Percentiles rank a stretch among this genome's conserved stretches.
These are phyloP conservation scores for Mythimna albipuncta DNA, from an alignment of 2,888 invertebrate genomes.

Conservation along the genomic window DNA sequence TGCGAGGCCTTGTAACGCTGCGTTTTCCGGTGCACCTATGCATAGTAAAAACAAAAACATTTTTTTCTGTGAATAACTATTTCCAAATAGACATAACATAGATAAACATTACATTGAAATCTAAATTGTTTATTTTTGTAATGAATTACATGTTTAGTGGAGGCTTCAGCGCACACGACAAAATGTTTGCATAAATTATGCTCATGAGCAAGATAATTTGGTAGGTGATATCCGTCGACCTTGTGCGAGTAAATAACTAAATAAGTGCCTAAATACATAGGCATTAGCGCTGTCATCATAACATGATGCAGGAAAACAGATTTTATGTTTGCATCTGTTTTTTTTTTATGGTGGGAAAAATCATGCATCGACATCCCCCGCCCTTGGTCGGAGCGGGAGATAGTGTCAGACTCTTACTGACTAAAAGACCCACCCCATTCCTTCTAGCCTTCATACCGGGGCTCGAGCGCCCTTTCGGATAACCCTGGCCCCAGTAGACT, in stretches of 20 bases:
- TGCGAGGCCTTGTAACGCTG: too few relatives aligned
- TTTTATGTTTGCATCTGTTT: neutral
- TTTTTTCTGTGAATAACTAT: neutral
- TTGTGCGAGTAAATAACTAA: slow-evolving; percentile 52
- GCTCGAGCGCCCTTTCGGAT: too few relatives aligned
- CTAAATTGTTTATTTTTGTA: slow-evolving; percentile 14
- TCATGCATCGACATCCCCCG: too few relatives aligned
- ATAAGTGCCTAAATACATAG: slow-evolving; percentile 40
- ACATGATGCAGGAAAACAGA: slow-evolving; percentile 19
- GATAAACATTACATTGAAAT: slow-evolving; percentile 5
- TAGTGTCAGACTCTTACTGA: too few relatives aligned
- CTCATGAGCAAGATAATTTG: slow-evolving; percentile 45
- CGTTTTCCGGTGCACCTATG: too few relatives aligned
- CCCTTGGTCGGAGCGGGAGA: too few relatives aligned
- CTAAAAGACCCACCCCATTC: too few relatives aligned
- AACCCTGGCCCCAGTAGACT: too few relatives aligned
- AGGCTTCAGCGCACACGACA: slow-evolving; percentile 42
- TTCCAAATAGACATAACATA: neutral
- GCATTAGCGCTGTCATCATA: slow-evolving; percentile 46
- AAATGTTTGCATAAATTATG: slow-evolving; percentile 45
- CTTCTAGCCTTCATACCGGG: too few relatives aligned
- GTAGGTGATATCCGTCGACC: slow-evolving; percentile 44
- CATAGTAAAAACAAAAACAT: too few relatives aligned
- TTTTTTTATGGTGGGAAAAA: too few relatives aligned
- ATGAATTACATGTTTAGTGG: slow-evolving; percentile 13